These are phyloP conservation scores for Pluvialis apricaria DNA, from an alignment of 2,113 vertebrate genomes.

Conservation along the genomic window DNA sequence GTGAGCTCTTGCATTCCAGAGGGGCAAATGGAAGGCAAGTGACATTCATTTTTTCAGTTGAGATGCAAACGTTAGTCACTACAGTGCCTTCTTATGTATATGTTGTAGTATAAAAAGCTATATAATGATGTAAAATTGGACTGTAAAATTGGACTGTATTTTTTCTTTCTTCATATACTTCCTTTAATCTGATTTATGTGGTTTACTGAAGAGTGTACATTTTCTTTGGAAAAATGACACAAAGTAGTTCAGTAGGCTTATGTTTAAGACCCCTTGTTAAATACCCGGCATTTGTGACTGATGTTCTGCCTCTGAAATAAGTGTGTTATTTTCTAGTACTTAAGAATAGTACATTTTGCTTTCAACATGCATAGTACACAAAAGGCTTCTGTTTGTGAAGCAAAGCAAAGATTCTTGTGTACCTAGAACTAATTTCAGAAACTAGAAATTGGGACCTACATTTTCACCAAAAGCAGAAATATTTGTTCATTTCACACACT, in stretches of 20 bases:
- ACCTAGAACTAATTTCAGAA: neutral
- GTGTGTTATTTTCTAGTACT: neutral
- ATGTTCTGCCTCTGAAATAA: neutral
- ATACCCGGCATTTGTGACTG: neutral
- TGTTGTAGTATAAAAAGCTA: neutral
- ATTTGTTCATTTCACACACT: neutral
- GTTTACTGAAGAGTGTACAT: neutral
- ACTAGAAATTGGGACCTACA: neutral
- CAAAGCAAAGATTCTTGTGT: neutral
- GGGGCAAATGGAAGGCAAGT: neutral
- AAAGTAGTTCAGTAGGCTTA: neutral
- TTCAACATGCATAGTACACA: neutral
- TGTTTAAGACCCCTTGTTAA: neutral
- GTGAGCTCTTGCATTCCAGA: neutral
- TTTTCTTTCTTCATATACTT: neutral
- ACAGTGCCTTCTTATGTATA: neutral
- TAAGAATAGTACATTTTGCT: neutral
- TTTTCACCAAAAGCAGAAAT: neutral
- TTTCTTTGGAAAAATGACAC: neutral
- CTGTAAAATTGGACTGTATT: neutral
- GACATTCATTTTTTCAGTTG: neutral
- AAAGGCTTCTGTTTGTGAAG: neutral
- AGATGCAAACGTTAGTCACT: neutral
- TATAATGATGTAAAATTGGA: neutral
- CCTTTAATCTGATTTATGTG: neutral